A percentile compares a stretch with the other conserved stretches of the same genome.
Evolutionary conservation across 1,140 invertebrate species (phyloP).

Genomic region (Papilio helenus): DNA sequence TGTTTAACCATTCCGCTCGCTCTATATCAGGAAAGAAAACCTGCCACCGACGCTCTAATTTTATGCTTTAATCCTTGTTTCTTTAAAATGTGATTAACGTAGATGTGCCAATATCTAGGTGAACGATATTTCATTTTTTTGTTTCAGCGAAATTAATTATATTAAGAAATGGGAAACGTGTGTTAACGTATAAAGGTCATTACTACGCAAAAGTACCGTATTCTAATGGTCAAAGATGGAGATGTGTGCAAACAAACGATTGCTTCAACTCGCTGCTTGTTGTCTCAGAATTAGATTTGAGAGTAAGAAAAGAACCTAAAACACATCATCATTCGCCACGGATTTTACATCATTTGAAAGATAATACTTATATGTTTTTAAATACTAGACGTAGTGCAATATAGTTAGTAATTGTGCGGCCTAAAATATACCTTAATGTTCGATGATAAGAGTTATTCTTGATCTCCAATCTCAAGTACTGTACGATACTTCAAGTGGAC

Average conservation of each 20-base stretch:
- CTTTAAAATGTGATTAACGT: too few relatives aligned
- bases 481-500: too few relatives aligned
- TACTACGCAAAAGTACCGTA: slow-evolving; percentile 12
- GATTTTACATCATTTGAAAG: slow-evolving; percentile 17
- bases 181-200: slow-evolving; percentile 34
- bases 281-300: slow-evolving; percentile 34
- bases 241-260: slow-evolving; percentile 48
- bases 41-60: too few relatives aligned
- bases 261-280: slow-evolving; percentile 44
- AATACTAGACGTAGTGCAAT: slow-evolving; percentile 1
- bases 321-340: slow-evolving; percentile 46
- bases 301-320: slow-evolving; percentile 42
- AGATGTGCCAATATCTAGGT: too few relatives aligned
- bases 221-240: slow-evolving; percentile 43
- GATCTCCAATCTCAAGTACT: too few relatives aligned
- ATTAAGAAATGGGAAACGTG: neutral
- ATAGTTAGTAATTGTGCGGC: too few relatives aligned
- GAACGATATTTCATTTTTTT: neutral
- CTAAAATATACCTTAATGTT: too few relatives aligned
- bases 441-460: too few relatives aligned
- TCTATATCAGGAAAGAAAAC: too few relatives aligned
- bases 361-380: slow-evolving; percentile 38
- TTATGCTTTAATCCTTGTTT: too few relatives aligned
- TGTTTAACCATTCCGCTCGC: too few relatives aligned
- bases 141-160: neutral